phyloP scores from a whole-genome alignment of 2,888 invertebrate genomes.

The Hypsopygia costalis region DNA sequence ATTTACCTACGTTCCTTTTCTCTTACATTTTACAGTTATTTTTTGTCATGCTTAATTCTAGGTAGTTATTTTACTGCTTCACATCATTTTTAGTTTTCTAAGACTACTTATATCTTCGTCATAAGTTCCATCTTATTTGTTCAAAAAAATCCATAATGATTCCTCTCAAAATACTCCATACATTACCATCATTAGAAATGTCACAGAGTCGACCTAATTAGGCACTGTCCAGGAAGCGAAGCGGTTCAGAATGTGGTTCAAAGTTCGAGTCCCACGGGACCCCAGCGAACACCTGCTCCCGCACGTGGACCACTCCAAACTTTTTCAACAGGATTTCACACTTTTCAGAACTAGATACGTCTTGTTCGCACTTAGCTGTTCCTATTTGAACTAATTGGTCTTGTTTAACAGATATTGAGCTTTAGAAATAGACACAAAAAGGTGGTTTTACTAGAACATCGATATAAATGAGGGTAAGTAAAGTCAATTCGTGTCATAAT shows the following conservation, averaged over 20 bases:
- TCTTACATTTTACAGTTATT: no score
- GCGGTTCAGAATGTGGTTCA: conserved; percentile 38
- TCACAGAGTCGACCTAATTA: conserved; percentile 6
- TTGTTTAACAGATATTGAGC: background rate
- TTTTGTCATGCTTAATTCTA: no score
- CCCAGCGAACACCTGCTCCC: conserved; percentile 40
- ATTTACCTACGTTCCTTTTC: no score
- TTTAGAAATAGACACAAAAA: background rate
- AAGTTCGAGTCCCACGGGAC: conserved; percentile 52
- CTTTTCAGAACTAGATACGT: conserved; percentile 43
- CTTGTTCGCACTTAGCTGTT: conserved; percentile 37
- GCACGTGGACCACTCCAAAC: conserved; percentile 52
- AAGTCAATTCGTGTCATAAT: no score
- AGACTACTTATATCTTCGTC: no score
- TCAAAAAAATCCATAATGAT: background rate
- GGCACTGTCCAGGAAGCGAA: conserved; percentile 27
- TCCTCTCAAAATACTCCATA: conserved; percentile 5
- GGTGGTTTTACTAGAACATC: no score
- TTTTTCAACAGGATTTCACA: conserved; percentile 62
- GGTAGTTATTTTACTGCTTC: no score
- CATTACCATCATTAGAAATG: conserved; percentile 7
- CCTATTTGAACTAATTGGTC: conserved; percentile 1
- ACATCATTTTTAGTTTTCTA: no score
- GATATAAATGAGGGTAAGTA: no score
- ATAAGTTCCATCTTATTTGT: no score